These are phyloP conservation scores for Pluvialis apricaria DNA, from an alignment of 2,113 vertebrate genomes.

Conservation along the genomic window DNA sequence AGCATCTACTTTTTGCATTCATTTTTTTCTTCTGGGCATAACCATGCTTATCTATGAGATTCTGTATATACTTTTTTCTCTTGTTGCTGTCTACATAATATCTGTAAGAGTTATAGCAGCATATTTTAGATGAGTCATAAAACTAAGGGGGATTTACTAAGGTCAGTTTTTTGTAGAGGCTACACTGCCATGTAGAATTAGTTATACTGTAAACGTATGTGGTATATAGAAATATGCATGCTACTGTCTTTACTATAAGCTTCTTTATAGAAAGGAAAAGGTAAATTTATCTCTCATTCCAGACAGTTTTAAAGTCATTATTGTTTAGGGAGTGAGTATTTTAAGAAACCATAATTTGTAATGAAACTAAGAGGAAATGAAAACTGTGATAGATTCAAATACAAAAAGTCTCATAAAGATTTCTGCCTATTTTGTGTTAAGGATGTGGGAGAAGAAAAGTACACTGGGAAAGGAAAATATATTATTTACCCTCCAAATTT, in stretches of 20 bases:
- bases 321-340: background rate
- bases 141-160: background rate
- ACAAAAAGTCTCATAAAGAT: background rate
- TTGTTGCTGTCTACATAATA: background rate
- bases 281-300: background rate
- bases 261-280: background rate
- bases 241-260: background rate
- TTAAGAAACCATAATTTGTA: background rate
- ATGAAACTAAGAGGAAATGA: background rate
- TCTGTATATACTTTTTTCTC: background rate
- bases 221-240: background rate
- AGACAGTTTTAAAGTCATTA: background rate
- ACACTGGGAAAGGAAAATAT: background rate
- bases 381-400: background rate
- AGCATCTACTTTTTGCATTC: background rate
- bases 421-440: background rate
- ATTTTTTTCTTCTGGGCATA: background rate
- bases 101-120: background rate
- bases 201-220: background rate
- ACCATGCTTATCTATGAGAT: background rate
- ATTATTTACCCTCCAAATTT: constrained; percentile 46
- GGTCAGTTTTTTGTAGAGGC: background rate
- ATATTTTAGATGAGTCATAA: background rate
- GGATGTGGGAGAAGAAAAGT: constrained; percentile 1
- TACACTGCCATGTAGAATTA: background rate